A percentile compares a stretch with the other conserved stretches of the same genome.
Conservation (phyloP, 1,140 invertebrate genomes). For the Drepana arcuata region DNA sequence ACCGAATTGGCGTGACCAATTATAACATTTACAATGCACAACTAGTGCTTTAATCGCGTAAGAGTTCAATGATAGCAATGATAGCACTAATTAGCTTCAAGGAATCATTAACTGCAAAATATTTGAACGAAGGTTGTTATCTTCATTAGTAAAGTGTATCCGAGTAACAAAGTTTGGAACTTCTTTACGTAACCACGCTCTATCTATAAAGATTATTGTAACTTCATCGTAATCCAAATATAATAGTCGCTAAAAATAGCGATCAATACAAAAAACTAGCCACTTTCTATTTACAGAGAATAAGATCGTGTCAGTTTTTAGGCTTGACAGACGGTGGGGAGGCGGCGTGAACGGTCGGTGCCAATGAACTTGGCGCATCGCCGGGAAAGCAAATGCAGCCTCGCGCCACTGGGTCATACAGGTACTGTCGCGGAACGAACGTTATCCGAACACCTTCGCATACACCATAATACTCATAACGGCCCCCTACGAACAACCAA, state of each 20-base stretch:
- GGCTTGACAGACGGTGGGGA: constrained; percentile 30
- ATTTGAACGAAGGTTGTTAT: too few species aligned
- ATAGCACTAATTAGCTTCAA: too few species aligned
- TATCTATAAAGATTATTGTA: too few species aligned
- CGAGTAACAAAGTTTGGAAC: too few species aligned
- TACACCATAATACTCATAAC: constrained; percentile 21
- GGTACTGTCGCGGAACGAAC: constrained; percentile 37
- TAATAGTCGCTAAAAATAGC: constrained; percentile 33
- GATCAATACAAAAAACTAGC: constrained; percentile 41
- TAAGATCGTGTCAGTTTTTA: constrained; percentile 49
- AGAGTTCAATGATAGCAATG: too few species aligned
- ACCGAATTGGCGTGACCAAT: too few species aligned
- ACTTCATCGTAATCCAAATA: background rate
- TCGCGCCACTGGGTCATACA: constrained; percentile 48
- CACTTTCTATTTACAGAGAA: constrained; percentile 56
- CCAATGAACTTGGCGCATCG: constrained; percentile 54
- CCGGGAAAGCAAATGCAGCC: constrained; percentile 44
- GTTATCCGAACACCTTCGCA: constrained; percentile 21
- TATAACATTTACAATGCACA: too few species aligned
- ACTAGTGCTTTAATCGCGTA: too few species aligned
- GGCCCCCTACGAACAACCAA: constrained; percentile 14
- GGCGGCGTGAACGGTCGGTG: constrained; percentile 23
- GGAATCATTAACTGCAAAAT: too few species aligned
- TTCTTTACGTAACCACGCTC: too few species aligned
- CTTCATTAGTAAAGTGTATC: too few species aligned